A percentile compares a stretch with the other conserved stretches of the same genome.
These are phyloP conservation scores for Hylyphantes graminicola DNA, from an alignment of 1,140 invertebrate species.

Conservation along the genomic window DNA sequence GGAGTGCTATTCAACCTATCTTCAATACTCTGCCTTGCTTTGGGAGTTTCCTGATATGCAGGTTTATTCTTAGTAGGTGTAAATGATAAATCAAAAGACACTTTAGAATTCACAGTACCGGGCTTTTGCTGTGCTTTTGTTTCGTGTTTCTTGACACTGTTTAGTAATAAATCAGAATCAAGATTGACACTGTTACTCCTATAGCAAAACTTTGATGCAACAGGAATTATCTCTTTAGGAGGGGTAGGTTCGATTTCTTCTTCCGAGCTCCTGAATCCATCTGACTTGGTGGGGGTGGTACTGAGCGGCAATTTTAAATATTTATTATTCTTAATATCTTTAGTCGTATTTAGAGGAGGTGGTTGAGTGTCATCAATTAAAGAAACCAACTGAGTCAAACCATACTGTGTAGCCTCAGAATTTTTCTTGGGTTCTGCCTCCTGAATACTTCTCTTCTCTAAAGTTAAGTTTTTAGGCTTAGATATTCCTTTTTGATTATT, in stretches of 20 bases:
- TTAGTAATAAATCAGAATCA: conserved; percentile 4
- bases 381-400: conserved; percentile 41
- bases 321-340: background rate
- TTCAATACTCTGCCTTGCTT: no score
- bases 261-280: conserved; percentile 24
- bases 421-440: background rate
- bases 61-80: no score
- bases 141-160: background rate
- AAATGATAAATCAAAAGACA: no score
- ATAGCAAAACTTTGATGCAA: conserved; percentile 15
- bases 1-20: no score
- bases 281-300: background rate
- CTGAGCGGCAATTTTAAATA: background rate
- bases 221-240: conserved; percentile 8
- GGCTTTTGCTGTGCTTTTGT: background rate
- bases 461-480: background rate
- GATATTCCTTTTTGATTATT: background rate
- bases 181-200: conserved; percentile 21
- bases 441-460: background rate
- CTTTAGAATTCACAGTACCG: background rate
- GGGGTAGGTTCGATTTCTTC: conserved; percentile 47
- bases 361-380: conserved; percentile 28
- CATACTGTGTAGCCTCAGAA: conserved; percentile 20
- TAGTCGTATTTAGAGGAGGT: background rate
- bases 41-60: no score